A percentile compares a stretch with the other conserved stretches of the same genome.
These are phyloP conservation scores for Enoplolaimus lenunculus DNA, from an alignment of 2,888 invertebrate genomes.

Conservation along the genomic window DNA sequence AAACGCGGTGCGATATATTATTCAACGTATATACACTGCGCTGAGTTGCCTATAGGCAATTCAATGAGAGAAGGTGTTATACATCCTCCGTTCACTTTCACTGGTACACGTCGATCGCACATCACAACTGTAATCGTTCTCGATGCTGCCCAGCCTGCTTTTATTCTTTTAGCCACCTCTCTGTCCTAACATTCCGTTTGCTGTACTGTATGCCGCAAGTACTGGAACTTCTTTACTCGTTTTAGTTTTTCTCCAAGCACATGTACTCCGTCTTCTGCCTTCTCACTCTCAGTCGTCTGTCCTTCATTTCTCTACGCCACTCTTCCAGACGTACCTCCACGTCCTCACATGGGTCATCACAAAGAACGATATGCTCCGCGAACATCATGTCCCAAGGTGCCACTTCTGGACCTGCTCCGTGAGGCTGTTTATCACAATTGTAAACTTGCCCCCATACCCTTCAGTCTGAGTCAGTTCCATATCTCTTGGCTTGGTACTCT, in stretches of 20 bases:
- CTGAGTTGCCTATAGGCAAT: too few relatives aligned
- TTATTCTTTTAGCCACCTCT: neutral
- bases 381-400: slow-evolving; percentile 8
- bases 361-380: neutral
- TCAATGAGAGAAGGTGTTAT: too few relatives aligned
- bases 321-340: neutral
- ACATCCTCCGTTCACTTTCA: neutral
- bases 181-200: neutral
- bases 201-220: neutral
- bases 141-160: neutral
- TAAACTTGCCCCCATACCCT: neutral
- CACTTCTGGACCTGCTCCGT: neutral
- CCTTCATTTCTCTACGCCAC: neutral
- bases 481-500: neutral
- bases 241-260: neutral
- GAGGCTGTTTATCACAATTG: neutral
- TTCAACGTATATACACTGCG: too few relatives aligned
- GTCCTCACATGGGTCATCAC: neutral
- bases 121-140: neutral
- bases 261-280: neutral
- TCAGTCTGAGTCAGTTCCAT: neutral
- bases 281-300: neutral
- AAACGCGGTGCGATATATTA: too few relatives aligned
- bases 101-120: neutral
- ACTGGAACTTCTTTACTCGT: neutral